Evolutionary conservation across 2,888 invertebrate species (phyloP).

Genomic region (Aspidiotus rigidus): DNA sequence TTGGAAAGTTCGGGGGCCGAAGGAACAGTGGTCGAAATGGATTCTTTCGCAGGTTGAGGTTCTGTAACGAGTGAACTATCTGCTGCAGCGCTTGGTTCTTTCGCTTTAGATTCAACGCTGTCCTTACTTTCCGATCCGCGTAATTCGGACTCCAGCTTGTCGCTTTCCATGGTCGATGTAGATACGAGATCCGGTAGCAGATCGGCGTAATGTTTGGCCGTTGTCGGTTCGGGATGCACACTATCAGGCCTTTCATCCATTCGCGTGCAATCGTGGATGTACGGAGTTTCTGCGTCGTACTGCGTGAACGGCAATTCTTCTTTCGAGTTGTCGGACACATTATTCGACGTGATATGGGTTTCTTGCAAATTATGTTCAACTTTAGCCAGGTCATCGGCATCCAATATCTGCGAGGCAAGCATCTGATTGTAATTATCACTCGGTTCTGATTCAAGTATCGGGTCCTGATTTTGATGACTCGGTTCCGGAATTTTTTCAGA

Average conservation of each 20-base stretch:
- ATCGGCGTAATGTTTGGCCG: slow-evolving; percentile 3
- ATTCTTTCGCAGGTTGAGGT: not conserved
- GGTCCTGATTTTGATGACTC: not conserved
- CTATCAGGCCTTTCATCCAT: slow-evolving; percentile 18
- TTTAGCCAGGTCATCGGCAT: not conserved
- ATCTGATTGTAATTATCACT: not conserved
- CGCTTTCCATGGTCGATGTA: slow-evolving; percentile 20
- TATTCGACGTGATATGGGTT: not conserved
- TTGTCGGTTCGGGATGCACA: slow-evolving; percentile 6
- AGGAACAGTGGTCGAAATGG: slow-evolving; percentile 4
- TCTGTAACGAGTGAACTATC: not conserved
- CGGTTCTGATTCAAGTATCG: not conserved
- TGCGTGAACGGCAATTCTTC: slow-evolving; percentile 3
- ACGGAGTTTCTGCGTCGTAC: slow-evolving; percentile 10
- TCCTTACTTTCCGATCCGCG: slow-evolving; percentile 18
- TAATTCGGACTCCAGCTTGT: slow-evolving; percentile 21
- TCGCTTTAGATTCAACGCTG: not conserved
- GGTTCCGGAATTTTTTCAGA: not conserved
- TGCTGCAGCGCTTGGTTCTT: not conserved
- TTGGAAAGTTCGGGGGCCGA: not conserved
- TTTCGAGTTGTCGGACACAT: not conserved
- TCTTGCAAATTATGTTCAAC: not conserved
- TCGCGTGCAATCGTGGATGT: slow-evolving; percentile 19
- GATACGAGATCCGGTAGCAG: slow-evolving; percentile 11
- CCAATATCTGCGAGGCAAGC: not conserved